Evolutionary conservation across 2,113 vertebrate species (phyloP).

Genomic region (Speoplatyrhinus poulsoni): DNA sequence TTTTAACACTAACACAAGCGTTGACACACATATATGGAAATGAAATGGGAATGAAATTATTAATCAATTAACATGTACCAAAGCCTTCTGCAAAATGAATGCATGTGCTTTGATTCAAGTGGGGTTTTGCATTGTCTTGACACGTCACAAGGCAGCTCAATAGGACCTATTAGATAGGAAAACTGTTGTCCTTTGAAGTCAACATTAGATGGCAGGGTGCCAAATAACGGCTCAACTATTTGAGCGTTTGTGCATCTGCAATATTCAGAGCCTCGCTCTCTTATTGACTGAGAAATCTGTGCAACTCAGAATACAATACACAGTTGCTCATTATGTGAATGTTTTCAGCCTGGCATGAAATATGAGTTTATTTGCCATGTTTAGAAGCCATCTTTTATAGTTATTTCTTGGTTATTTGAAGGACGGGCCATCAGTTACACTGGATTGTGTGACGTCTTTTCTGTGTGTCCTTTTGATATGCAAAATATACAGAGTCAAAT

Average conservation of each 20-base stretch:
- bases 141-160: background rate
- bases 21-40: too few relatives aligned
- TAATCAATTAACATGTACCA: too few relatives aligned
- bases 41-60: too few relatives aligned
- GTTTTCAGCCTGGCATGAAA: background rate
- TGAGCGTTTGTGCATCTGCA: background rate
- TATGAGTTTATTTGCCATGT: background rate
- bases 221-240: too few relatives aligned
- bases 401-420: slow-evolving; percentile 7
- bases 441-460: too few relatives aligned
- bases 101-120: background rate
- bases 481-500: background rate
- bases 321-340: background rate
- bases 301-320: background rate
- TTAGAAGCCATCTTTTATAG: background rate
- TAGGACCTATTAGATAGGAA: background rate
- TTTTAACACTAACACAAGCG: too few relatives aligned
- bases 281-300: slow-evolving; percentile 1
- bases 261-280: background rate
- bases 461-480: slow-evolving; percentile 2
- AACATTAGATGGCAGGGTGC: too few relatives aligned
- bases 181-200: background rate
- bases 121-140: background rate
- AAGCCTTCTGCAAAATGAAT: too few relatives aligned
- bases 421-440: too few relatives aligned